A percentile compares a stretch with the other conserved stretches of the same genome.
These are phyloP conservation scores for Bilobella aurantiaca DNA, from an alignment of 1,140 invertebrate species.

Conservation along the genomic window DNA sequence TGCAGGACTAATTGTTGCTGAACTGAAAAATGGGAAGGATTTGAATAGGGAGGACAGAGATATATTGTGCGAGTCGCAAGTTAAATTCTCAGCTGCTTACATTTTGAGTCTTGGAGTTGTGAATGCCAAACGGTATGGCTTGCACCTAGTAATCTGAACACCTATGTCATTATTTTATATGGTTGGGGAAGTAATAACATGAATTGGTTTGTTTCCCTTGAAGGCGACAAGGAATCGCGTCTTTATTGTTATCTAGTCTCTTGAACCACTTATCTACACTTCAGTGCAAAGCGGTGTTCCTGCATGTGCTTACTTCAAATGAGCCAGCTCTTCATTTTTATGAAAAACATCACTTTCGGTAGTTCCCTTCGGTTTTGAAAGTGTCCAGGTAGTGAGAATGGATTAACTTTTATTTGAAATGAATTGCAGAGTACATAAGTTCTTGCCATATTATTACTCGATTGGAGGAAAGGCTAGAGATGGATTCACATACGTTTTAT, in stretches of 20 bases:
- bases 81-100: conserved; percentile 74
- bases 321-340: conserved; percentile 88
- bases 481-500: conserved; percentile 92
- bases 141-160: background rate
- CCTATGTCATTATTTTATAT: background rate
- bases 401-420: background rate
- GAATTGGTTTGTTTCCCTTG: no score
- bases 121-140: conserved; percentile 27
- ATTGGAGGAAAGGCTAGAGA: conserved; percentile 85
- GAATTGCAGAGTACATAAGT: conserved; percentile 63
- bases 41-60: conserved; percentile 78
- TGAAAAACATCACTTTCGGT: conserved; percentile 68
- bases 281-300: conserved; percentile 86
- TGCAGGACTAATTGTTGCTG: conserved; percentile 74
- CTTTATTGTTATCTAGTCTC: conserved; percentile 78
- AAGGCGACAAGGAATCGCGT: conserved; percentile 85
- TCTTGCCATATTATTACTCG: conserved; percentile 92
- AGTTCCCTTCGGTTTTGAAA: background rate
- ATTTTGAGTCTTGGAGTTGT: conserved; percentile 83
- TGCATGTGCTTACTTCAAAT: conserved; percentile 92
- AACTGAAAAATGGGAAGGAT: conserved; percentile 82
- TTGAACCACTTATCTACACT: conserved; percentile 59
- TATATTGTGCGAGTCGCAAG: conserved; percentile 72
- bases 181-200: no score
- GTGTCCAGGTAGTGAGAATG: no score